Base-by-base conservation (phyloP, 2,888 invertebrate species). In the Charanyca ferruginea region DNA sequence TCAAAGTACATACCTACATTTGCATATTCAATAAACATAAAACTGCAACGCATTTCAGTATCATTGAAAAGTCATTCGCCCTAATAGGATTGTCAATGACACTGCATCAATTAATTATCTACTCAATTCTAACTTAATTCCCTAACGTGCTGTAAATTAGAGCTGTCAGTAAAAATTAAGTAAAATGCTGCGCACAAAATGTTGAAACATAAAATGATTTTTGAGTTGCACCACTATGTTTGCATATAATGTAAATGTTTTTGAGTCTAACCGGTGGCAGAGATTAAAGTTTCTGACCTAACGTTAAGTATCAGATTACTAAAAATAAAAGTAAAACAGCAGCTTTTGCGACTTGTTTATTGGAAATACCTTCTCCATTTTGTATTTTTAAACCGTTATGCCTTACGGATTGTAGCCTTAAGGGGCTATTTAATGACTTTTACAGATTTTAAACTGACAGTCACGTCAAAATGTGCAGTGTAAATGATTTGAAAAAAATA, bases 31-130 rank as follows among this genome's bases (percentile, higher is more conserved):
- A 28, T 54, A 42, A 62, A 22, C 13, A 25, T 49, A 28, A 54
- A 44, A 44, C 6, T 59, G 20, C 20, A 44, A 32, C 7, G 5
- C 16, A 53, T 32, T 41, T 47, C 42, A 32, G 0, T 52, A 44
- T 59, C 38, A 60, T 35, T 65, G 52, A 63, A 48, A 55, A 25
- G 49, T n/a, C 44, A 48, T 54, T 63, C 11, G 9, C 28, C 23
- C 20, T 78, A 78, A 73, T 65, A n/a, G 32, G 32, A 65, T 59
- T 72, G 58, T 48, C 48, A 41, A 60, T 78, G 44, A 53, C 51
- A 41, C 20, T 44, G 41, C 32, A 52, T 53, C 25, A 28, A 58
- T 71, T 44, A 38, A 49, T 67, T 44, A n/a, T n/a, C n/a, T n/a
- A 38, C 38, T 38, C 16, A 41, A 35, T 41, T 57, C 51, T 53